phyloP scores from a whole-genome alignment of 2,888 invertebrate genomes.

The Nymphalis c-album region DNA sequence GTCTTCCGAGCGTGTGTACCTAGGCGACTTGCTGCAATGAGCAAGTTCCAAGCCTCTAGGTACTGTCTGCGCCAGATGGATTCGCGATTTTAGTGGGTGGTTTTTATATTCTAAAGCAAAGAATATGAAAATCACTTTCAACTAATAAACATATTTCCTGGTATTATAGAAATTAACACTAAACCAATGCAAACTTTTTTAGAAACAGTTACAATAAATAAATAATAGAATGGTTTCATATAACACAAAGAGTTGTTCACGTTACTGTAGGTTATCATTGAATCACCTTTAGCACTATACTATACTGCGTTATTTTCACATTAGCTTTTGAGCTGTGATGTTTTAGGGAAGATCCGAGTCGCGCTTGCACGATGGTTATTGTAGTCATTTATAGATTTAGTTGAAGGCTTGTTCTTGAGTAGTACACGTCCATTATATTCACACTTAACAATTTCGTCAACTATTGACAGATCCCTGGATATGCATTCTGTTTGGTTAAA shows the following conservation, averaged over 20 bases:
- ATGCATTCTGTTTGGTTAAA: slow-evolving; percentile 55
- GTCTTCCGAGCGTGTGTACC: slow-evolving; percentile 58
- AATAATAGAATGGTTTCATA: slow-evolving; percentile 13
- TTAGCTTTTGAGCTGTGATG: slow-evolving; percentile 77
- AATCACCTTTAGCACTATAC: slow-evolving; percentile 31
- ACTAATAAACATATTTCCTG: slow-evolving; percentile 65
- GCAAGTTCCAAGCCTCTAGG: slow-evolving; percentile 77
- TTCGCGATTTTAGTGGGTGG: slow-evolving; percentile 73
- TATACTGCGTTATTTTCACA: slow-evolving; percentile 58
- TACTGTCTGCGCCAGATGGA: slow-evolving; percentile 64
- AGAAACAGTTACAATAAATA: neutral
- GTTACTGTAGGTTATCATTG: slow-evolving; percentile 13
- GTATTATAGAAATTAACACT: slow-evolving; percentile 35
- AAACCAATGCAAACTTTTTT: slow-evolving; percentile 41
- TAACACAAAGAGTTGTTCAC: slow-evolving; percentile 46
- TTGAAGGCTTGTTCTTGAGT: slow-evolving; percentile 48
- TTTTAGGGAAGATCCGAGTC: slow-evolving; percentile 46
- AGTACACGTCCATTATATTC: slow-evolving; percentile 38
- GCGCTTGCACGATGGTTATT: slow-evolving; percentile 32
- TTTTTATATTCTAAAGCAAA: slow-evolving; percentile 66
- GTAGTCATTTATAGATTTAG: slow-evolving; percentile 64
- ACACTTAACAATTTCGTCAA: slow-evolving; percentile 32
- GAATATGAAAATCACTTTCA: slow-evolving; percentile 78
- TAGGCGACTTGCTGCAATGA: slow-evolving; percentile 76
- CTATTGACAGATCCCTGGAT: slow-evolving; percentile 36